Base-by-base conservation (phyloP, 1,140 invertebrate genomes). In the Bemisia tabaci region DNA sequence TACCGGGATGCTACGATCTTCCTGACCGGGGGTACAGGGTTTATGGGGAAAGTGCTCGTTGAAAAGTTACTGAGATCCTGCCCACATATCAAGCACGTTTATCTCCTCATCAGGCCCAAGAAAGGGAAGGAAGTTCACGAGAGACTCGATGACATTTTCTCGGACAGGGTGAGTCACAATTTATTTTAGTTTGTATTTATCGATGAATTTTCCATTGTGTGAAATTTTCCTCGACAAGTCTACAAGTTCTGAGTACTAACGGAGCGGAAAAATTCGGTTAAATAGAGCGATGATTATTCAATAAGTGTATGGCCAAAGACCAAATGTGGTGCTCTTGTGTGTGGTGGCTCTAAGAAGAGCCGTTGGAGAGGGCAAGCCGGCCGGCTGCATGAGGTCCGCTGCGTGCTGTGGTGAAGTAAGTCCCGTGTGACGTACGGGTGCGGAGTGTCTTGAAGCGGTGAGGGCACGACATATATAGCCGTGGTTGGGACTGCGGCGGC, bases 11-110 rank as follows among this genome's bases (percentile, higher is more conserved):
- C 81, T 26, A 78, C 78, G 48, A 78, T 85, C 21, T 75, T 78
- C 60, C 63, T 78, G 12, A 78, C 75, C 1, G 76, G 75, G 12
- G 77, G 71, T 2, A 84, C 88, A 1, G 90, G 90, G 26, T 93
- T 93, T 74, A 83, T 93, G 77, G 91, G 91, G 0, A 93, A 93
- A 78, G 84, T 90, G 0, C 77, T 94, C n/a, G 80, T 92, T 0
- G 91, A 94, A 77, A 94, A 94, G 72, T 74, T 94, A 1, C 75
- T 94, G 2, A 81, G 89, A 69, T 88, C 85, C 0, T 93, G 90
- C 77, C 82, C 86, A 0, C 84, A 84, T 5, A 67, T 94, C 1
- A 79, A 82, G 59, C 83, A 81, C 60, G 84, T 94, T 65, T 94
- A 89, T 73, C 66, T 92, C 12, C 75, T 94, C 11, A 79, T 93